Evolutionary conservation across 2,113 vertebrate genomes (phyloP).

Genomic region (Chloroceryle aenea): DNA sequence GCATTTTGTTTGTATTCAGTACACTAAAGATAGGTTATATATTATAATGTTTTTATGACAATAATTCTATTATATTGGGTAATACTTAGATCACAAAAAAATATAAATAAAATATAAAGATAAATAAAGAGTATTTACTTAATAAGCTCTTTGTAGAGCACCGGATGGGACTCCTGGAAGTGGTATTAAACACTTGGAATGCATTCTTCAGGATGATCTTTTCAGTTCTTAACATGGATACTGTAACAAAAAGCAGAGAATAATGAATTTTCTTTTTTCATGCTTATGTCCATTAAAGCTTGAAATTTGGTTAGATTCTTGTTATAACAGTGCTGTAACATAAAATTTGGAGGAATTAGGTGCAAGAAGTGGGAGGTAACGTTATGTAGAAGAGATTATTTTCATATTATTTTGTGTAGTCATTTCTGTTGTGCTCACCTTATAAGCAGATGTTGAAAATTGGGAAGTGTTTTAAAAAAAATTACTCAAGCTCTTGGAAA

Average conservation of each 20-base stretch:
- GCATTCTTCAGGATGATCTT: neutral
- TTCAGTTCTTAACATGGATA: neutral
- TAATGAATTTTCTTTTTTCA: neutral
- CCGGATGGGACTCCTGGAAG: neutral
- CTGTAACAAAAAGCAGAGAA: neutral
- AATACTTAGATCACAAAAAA: neutral
- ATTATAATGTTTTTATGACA: neutral
- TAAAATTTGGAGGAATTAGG: fast-evolving
- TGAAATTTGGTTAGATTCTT: neutral
- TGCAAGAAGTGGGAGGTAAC: neutral
- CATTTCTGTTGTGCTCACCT: neutral
- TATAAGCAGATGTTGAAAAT: neutral
- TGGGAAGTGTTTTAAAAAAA: neutral
- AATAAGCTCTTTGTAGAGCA: neutral
- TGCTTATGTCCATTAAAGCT: neutral
- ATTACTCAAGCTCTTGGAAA: neutral
- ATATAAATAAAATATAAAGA: neutral
- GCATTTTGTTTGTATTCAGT: neutral
- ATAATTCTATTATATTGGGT: neutral
- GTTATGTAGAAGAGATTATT: neutral
- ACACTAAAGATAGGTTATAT: neutral
- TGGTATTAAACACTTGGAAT: neutral
- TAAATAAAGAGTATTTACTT: neutral
- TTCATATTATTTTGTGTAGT: neutral
- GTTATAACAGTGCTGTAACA: neutral